A percentile compares a stretch with the other conserved stretches of the same genome.
phyloP scores from a whole-genome alignment of 2,113 vertebrate species.

The Guaruba guarouba region DNA sequence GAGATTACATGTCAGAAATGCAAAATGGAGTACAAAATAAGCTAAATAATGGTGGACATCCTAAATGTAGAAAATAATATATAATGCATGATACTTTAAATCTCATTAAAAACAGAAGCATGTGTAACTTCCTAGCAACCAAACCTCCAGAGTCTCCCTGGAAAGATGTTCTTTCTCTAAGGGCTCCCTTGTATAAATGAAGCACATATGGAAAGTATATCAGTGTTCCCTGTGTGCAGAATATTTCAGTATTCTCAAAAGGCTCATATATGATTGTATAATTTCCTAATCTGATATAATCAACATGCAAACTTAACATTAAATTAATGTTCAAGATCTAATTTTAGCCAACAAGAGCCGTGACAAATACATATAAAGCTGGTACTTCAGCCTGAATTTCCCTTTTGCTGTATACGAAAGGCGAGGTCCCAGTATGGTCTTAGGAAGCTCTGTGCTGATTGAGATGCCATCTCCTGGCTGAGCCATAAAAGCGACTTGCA shows the following conservation, averaged over 20 bases:
- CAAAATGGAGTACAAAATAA: slow-evolving; percentile 72
- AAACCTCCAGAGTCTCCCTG: slow-evolving; percentile 70
- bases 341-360: slow-evolving; percentile 55
- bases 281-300: slow-evolving; percentile 75
- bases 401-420: not conserved
- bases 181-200: slow-evolving; percentile 70
- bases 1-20: slow-evolving; percentile 64
- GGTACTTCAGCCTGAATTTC: not conserved
- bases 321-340: slow-evolving; percentile 72
- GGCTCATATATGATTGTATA: slow-evolving; percentile 62
- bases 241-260: slow-evolving; percentile 64
- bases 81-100: slow-evolving; percentile 77
- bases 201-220: slow-evolving; percentile 68
- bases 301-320: slow-evolving; percentile 71
- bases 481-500: slow-evolving; percentile 45
- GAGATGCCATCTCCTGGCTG: slow-evolving; percentile 56
- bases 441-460: not conserved
- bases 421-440: not conserved
- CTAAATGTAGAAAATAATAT: slow-evolving; percentile 74
- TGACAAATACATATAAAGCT: not conserved
- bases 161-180: slow-evolving; percentile 71
- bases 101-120: slow-evolving; percentile 77
- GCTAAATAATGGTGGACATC: slow-evolving; percentile 68
- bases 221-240: slow-evolving; percentile 35
- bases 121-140: slow-evolving; percentile 80